Evolutionary conservation across 2,113 vertebrate species (phyloP).

Genomic region (Atractosteus spatula): DNA sequence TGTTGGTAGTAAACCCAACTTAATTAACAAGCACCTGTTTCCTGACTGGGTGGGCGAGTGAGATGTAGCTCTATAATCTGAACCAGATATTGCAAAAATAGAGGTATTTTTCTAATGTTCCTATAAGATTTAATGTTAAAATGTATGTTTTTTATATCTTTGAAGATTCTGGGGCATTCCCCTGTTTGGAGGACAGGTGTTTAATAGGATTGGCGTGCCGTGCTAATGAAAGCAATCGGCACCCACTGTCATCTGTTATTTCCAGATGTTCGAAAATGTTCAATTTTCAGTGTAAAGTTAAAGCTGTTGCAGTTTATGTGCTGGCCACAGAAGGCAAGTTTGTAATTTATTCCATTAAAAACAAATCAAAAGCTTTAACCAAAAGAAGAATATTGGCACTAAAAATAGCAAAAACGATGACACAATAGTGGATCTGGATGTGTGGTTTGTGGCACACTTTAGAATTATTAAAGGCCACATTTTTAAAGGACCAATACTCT

Average conservation of each 20-base stretch:
- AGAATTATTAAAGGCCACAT: slow-evolving; percentile 37
- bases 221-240: slow-evolving; percentile 5
- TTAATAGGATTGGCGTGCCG: too few species aligned
- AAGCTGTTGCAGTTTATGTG: slow-evolving; percentile 28
- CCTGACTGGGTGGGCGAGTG: too few species aligned
- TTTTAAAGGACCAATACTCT: slow-evolving; percentile 25
- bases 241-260: neutral
- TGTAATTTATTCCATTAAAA: slow-evolving; percentile 56
- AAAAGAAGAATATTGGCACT: slow-evolving; percentile 21
- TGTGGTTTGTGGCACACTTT: slow-evolving; percentile 42
- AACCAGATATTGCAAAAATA: too few species aligned
- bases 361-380: slow-evolving; percentile 20
- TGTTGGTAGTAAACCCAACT: too few species aligned
- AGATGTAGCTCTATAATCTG: too few species aligned
- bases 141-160: too few species aligned
- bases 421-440: slow-evolving; percentile 30
- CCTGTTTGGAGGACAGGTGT: too few species aligned
- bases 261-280: slow-evolving; percentile 36
- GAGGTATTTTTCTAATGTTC: too few species aligned
- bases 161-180: too few species aligned
- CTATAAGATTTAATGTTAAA: too few species aligned
- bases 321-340: slow-evolving; percentile 29
- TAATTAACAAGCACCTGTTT: too few species aligned
- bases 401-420: slow-evolving; percentile 46
- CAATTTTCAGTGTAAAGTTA: slow-evolving; percentile 20